phyloP scores from a whole-genome alignment of 2,797 vertebrate genomes.

The Emys orbicularis region DNA sequence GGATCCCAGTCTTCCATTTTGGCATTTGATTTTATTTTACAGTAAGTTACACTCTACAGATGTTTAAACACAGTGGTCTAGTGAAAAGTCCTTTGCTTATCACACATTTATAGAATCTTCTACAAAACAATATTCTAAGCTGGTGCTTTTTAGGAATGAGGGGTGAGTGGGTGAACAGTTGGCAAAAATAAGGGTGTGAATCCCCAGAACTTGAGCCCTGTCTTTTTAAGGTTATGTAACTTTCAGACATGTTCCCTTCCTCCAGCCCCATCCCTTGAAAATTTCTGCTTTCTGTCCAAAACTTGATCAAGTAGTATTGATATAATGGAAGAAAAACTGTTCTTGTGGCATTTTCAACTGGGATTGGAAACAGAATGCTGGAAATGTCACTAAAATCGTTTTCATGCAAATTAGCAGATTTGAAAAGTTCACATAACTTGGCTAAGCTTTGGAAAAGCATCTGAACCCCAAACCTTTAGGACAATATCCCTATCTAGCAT shows the following conservation, averaged over 20 bases:
- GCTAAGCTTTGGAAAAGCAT: not conserved
- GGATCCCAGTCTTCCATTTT: not conserved
- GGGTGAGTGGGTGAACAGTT: not conserved
- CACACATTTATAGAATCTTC: not conserved
- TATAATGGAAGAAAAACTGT: not conserved
- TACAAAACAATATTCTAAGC: not conserved
- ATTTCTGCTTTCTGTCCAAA: not conserved
- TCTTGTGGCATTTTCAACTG: not conserved
- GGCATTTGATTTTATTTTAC: not conserved
- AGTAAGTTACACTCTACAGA: not conserved
- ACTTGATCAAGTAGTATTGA: not conserved
- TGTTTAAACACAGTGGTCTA: not conserved
- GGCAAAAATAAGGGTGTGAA: not conserved
- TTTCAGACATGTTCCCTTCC: not conserved
- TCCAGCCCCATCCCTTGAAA: not conserved
- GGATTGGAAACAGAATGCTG: not conserved
- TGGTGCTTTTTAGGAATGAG: not conserved
- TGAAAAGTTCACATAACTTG: not conserved
- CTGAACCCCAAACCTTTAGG: not conserved
- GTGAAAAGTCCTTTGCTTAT: not conserved
- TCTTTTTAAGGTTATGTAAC: not conserved
- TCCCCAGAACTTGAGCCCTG: not conserved
- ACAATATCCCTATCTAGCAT: not conserved
- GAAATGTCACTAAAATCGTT: not conserved
- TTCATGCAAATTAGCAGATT: not conserved